A percentile compares a stretch with the other conserved stretches of the same genome.
Evolutionary conservation across 2,797 vertebrate genomes (phyloP).

Genomic region (Sebastes vulpes): DNA sequence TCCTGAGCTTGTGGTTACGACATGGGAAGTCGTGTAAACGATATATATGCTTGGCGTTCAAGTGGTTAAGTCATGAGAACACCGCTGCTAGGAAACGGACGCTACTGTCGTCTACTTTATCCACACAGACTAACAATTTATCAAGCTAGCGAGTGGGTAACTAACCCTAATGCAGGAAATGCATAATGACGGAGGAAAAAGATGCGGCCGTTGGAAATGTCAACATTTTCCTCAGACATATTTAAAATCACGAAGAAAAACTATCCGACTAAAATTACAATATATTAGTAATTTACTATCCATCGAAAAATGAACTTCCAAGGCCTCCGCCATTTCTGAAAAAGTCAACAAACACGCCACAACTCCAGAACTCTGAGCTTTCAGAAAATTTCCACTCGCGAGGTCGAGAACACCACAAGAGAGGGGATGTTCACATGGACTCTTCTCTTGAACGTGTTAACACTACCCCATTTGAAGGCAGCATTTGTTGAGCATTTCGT

Average conservation of each 20-base stretch:
- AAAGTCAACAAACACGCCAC: not conserved
- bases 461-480: not conserved
- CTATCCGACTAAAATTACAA: not conserved
- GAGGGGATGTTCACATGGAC: fast-evolving
- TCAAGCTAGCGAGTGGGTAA: not conserved
- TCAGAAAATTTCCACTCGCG: not conserved
- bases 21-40: too few relatives aligned
- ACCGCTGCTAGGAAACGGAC: not conserved
- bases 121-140: not conserved
- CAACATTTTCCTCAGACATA: not conserved
- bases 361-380: not conserved
- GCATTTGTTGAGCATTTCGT: not conserved
- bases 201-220: not conserved
- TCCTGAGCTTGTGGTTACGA: too few relatives aligned
- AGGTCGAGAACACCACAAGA: not conserved
- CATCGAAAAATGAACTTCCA: too few relatives aligned
- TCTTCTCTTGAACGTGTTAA: not conserved
- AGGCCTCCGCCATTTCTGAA: not conserved
- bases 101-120: not conserved
- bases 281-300: not conserved
- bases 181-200: not conserved
- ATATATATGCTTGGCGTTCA: not conserved
- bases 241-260: not conserved
- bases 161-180: not conserved
- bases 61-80: not conserved